phyloP scores from a whole-genome alignment of 2,113 vertebrate species.

The Procapra przewalskii region DNA sequence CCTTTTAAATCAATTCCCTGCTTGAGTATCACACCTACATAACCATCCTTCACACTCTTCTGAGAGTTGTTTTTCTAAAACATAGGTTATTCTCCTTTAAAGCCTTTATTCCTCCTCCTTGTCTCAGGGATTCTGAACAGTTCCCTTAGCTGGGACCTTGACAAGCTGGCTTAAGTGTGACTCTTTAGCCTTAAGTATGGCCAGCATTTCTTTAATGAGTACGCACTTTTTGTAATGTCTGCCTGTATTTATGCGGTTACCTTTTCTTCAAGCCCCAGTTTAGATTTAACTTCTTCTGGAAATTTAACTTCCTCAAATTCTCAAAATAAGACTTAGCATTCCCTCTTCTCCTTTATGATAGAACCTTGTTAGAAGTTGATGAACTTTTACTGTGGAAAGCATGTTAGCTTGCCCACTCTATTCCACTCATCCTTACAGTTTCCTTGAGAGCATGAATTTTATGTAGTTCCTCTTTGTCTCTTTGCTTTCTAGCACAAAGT shows the following conservation, averaged over 20 bases:
- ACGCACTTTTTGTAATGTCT: not conserved
- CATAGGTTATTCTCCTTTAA: not conserved
- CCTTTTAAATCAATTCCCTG: not conserved
- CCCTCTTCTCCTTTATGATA: not conserved
- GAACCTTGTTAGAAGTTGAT: not conserved
- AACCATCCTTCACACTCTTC: not conserved
- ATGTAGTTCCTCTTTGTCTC: not conserved
- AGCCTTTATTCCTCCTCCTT: not conserved
- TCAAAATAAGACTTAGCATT: not conserved
- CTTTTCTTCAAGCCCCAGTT: not conserved
- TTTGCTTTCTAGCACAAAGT: not conserved
- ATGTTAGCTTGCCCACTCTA: not conserved
- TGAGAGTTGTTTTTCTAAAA: slow-evolving; percentile 14
- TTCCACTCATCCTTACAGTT: not conserved
- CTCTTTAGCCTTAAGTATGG: not conserved
- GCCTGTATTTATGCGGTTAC: not conserved
- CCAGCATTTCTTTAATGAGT: not conserved
- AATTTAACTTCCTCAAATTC: not conserved
- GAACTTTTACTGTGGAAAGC: not conserved
- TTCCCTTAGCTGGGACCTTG: not conserved
- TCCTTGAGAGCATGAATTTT: not conserved
- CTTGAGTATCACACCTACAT: not conserved
- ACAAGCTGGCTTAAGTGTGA: not conserved
- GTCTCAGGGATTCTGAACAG: not conserved
- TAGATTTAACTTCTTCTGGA: not conserved